These are phyloP conservation scores for Botia almorhae DNA, from an alignment of 2,797 vertebrate species.

Conservation along the genomic window DNA sequence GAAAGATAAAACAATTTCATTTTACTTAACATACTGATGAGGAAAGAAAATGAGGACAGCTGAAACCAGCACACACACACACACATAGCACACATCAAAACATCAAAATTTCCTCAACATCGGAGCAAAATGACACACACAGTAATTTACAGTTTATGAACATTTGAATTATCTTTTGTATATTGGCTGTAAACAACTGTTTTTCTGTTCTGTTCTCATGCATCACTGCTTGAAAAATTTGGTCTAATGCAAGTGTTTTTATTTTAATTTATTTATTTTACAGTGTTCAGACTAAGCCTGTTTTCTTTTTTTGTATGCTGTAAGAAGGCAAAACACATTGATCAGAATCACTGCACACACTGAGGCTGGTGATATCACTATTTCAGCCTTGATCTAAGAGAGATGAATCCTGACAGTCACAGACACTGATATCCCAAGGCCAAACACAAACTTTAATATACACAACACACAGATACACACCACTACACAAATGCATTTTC, in stretches of 20 bases:
- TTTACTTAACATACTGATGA: too few relatives aligned
- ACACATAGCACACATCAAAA: too few relatives aligned
- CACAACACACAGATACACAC: background rate
- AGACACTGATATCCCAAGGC: slow-evolving; percentile 10
- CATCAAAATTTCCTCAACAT: too few relatives aligned
- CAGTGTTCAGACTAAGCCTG: background rate
- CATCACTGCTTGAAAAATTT: background rate
- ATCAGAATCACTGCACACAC: slow-evolving; percentile 20
- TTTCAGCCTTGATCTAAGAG: slow-evolving; percentile 24
- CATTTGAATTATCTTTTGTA: background rate
- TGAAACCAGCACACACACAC: too few relatives aligned
- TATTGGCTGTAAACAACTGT: background rate
- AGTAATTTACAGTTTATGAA: too few relatives aligned
- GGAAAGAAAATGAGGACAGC: too few relatives aligned
- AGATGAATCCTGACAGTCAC: slow-evolving; percentile 9
- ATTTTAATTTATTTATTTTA: background rate
- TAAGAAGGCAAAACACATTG: background rate
- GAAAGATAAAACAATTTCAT: slow-evolving; percentile 12
- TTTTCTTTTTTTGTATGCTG: background rate
- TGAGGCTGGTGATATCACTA: background rate
- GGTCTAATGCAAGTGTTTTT: slow-evolving; percentile 9
- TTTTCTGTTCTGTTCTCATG: too few relatives aligned
- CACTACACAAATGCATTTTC: background rate
- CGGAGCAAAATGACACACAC: too few relatives aligned
- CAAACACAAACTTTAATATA: background rate